Base-by-base conservation (phyloP, 2,113 vertebrate genomes). In the Lonchura striata region DNA sequence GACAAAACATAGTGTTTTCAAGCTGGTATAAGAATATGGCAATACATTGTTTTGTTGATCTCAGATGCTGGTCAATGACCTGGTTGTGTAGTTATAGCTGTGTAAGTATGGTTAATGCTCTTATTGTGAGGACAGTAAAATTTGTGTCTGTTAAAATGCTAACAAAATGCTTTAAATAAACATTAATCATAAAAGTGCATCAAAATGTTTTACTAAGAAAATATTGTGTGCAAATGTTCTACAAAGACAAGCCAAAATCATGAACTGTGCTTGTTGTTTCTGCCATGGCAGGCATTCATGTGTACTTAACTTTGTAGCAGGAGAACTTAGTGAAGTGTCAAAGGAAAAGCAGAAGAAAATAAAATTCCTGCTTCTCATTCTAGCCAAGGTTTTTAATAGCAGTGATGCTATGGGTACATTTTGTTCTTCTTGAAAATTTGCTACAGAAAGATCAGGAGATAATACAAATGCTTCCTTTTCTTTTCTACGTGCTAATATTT, bases 281-380 rank as follows among this genome's bases (percentile, higher is more conserved):
- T 74, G 52, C 60, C 2, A 3, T 82, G 81, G 64, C 63, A 88
- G 47, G 24, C 27, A 23, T 83, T 86, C 30, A 24, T 49, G 15
- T 65, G 24, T 89, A 66, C 47, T 50, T 56, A 69, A 86, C 41
- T 76, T 71, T n/a, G 13, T 84, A 71, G 72, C 31, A 89, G n/a
- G 35, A 78, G 49, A 78, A 42, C 44, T 78, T 81, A 66, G 44
- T 74, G 50, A 92, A 78, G 39, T 70, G 77, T 94, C 74, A 71
- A 68, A 86, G 47, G 50, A 95, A 89, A 86, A 79, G 39, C 72
- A 79, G 44, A 92, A 84, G 42, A 85, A 92, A 86, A 74, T 69
- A 78, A 81, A 74, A 78, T 84, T 91, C 44, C 50, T 54, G 8
- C 30, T 93, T 39, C 21, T 79, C 89, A 39, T 60, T 60, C n/a